Percentiles rank a stretch among this genome's conserved stretches.
phyloP scores from a whole-genome alignment of 2,888 invertebrate species.

The Tridacna crocea region DNA sequence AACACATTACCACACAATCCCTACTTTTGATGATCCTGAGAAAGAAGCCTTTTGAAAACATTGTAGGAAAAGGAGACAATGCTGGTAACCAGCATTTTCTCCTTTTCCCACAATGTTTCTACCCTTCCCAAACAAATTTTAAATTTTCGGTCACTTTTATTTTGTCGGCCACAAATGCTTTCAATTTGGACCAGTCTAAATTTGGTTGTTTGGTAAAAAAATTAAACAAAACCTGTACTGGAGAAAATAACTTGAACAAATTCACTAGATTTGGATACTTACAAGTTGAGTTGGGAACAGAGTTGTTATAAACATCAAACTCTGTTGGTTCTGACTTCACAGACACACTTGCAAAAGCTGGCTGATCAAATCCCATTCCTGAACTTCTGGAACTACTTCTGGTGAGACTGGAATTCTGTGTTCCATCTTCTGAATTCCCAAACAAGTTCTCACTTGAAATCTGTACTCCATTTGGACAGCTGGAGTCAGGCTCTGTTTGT shows the following conservation, averaged over 20 bases:
- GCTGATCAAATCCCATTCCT: slow-evolving; percentile 36
- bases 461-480: slow-evolving; percentile 44
- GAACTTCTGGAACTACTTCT: slow-evolving; percentile 53
- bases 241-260: background rate
- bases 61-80: no score
- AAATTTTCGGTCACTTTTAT: no score
- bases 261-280: background rate
- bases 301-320: slow-evolving; percentile 13
- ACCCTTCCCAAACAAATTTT: no score
- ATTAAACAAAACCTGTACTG: background rate
- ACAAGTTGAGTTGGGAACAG: slow-evolving; percentile 10
- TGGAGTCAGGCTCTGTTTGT: slow-evolving; percentile 52
- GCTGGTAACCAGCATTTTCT: no score
- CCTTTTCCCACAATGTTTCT: no score
- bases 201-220: background rate
- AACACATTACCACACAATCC: no score
- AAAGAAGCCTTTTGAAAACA: no score
- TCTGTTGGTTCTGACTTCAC: slow-evolving; percentile 50
- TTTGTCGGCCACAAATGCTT: no score
- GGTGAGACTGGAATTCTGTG: slow-evolving; percentile 39
- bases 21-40: no score
- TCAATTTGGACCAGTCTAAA: no score
- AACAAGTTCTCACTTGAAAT: slow-evolving; percentile 29
- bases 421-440: slow-evolving; percentile 40
- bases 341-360: slow-evolving; percentile 26